These are phyloP conservation scores for Phthorimaea operculella DNA, from an alignment of 1,140 invertebrate species.

Conservation along the genomic window DNA sequence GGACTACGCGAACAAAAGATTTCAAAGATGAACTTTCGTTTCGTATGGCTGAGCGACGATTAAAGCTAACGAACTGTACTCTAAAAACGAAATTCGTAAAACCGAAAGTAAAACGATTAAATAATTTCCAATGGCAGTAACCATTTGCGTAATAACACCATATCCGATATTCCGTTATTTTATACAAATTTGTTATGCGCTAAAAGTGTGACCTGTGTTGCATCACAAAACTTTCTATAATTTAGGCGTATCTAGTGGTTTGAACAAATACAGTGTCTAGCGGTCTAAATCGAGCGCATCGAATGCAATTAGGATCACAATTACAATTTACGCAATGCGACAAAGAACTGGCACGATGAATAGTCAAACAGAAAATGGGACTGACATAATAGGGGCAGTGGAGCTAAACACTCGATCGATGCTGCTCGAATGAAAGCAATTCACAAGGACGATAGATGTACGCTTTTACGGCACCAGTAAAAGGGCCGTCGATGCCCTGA, in stretches of 20 bases:
- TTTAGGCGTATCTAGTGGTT: slow-evolving; percentile 8
- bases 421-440: slow-evolving; percentile 8
- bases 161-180: slow-evolving; percentile 31
- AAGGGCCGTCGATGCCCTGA: slow-evolving; percentile 15
- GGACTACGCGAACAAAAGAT: too few species aligned
- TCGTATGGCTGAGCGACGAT: too few species aligned
- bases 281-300: slow-evolving; percentile 8
- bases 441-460: slow-evolving; percentile 11
- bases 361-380: slow-evolving; percentile 1
- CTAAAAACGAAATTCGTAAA: too few species aligned
- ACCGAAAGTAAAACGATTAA: not conserved
- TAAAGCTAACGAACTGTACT: too few species aligned
- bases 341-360: not conserved
- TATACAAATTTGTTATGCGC: slow-evolving; percentile 26
- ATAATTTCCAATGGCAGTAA: not conserved
- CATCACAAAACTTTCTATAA: slow-evolving; percentile 33
- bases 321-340: not conserved
- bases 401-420: slow-evolving; percentile 12
- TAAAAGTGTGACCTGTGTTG: slow-evolving; percentile 32
- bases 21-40: too few species aligned
- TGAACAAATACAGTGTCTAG: slow-evolving; percentile 5
- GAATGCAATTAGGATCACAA: slow-evolving; percentile 3
- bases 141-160: slow-evolving; percentile 17
- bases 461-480: slow-evolving; percentile 6
- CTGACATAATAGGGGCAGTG: slow-evolving; percentile 1